Base-by-base conservation (phyloP, 2,888 invertebrate genomes). In the Geophilus truncorum region DNA sequence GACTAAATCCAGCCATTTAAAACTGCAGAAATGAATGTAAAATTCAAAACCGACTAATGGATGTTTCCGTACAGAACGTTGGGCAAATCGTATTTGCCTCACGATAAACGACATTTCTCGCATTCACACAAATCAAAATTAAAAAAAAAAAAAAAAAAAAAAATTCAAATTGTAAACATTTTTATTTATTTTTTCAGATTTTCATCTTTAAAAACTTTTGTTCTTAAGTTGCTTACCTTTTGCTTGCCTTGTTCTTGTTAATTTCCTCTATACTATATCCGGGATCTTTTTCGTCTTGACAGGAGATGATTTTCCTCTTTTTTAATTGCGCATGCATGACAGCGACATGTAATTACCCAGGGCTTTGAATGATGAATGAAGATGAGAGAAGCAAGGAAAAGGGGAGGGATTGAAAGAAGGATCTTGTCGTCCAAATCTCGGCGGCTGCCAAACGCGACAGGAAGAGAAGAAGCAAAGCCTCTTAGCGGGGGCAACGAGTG, bases 261-360 rank as follows among this genome's bases (percentile, higher is more conserved):
- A 70, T 70, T 70, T 70, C 70, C 70, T 70, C 28, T 51, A 51
- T 51, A 51, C 21, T 70, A 70, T 70, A 70, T 70, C 70, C 70
- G 70, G 70, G 70, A n/a, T 70, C 70, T 70, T 70, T 70, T 70
- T 70, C 70, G 10, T 70, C 70, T 70, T 70, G 70, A 70, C 70
- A 70, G 70, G 70, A 70, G 70, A 70, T 70, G 70, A 70, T 70
- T 70, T 70, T 70, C 70, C 25, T 70, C 28, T 70, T 70, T 70
- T 70, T 70, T 70, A 70, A 70, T 70, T 70, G 70, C 70, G 70
- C 70, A 70, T 70, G 70, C 70, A 70, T 70, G 70, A 70, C 70
- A 70, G 70, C 70, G 70, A 70, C 70, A 70, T 70, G 70, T 70
- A 70, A 70, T 70, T 70, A 70, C 25, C 70, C 70, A 15, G 70